Percentiles rank a stretch among this genome's conserved stretches.
Conservation (phyloP, 2,888 invertebrate species). For the Oligia fasciuncula region DNA sequence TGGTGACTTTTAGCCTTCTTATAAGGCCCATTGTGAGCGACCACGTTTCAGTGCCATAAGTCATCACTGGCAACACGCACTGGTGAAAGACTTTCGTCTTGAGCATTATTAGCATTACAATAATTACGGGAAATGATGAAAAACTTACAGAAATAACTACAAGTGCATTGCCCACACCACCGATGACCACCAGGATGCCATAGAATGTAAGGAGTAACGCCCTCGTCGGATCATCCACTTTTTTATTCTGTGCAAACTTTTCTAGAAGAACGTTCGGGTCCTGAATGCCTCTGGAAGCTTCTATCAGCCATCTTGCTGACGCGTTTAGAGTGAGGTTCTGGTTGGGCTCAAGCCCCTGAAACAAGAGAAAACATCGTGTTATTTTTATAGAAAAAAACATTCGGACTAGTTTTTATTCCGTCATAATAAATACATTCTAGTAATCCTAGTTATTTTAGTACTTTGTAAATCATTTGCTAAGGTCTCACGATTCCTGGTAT, state of each 20-base stretch:
- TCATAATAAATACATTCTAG: not conserved
- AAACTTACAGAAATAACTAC: constrained; percentile 93
- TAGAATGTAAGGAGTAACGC: constrained; percentile 92
- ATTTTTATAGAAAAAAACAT: not conserved
- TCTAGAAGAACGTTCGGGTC: constrained; percentile 88
- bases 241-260: constrained; percentile 92
- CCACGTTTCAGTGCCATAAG: no score
- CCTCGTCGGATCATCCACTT: constrained; percentile 92
- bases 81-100: no score
- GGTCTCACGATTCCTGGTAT: not conserved
- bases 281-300: constrained; percentile 83
- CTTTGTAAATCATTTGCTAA: not conserved
- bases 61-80: no score
- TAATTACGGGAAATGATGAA: not conserved
- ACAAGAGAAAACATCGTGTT: constrained; percentile 68
- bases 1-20: no score
- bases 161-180: constrained; percentile 95
- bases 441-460: not conserved
- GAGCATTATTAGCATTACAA: not conserved
- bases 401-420: not conserved
- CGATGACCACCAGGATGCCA: constrained; percentile 93
- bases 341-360: constrained; percentile 82
- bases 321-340: constrained; percentile 83
- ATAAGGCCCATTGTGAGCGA: no score
- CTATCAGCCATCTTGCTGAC: constrained; percentile 86